Conservation (phyloP, 1,140 invertebrate genomes). For the Polyergus mexicanus region DNA sequence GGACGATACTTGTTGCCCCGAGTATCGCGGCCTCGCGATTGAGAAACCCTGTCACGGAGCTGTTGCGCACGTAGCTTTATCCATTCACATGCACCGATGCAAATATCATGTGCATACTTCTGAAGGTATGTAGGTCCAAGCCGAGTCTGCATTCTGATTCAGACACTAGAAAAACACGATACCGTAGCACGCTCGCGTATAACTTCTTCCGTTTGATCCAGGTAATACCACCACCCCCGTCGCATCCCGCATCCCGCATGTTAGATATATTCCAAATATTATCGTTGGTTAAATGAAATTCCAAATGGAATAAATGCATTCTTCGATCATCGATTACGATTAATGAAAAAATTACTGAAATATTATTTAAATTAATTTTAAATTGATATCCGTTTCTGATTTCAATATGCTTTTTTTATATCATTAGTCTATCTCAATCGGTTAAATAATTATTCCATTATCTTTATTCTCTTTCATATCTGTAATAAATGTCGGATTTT, state of each 20-base stretch:
- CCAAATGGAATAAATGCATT: not conserved
- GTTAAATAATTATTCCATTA: not conserved
- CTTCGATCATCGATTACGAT: constrained; percentile 13
- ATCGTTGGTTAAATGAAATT: constrained; percentile 57
- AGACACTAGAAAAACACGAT: constrained; percentile 70
- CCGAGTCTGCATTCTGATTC: constrained; percentile 70
- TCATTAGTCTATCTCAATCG: not conserved
- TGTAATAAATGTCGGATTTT: not conserved
- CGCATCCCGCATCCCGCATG: not conserved
- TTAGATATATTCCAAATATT: constrained; percentile 35
- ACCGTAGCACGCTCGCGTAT: constrained; percentile 67
- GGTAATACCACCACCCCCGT: not conserved
- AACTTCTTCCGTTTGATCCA: constrained; percentile 69
- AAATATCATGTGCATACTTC: constrained; percentile 58
- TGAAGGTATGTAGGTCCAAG: constrained; percentile 49
- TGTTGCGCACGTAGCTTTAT: constrained; percentile 59
- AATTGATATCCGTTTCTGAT: not conserved
- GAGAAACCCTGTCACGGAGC: constrained; percentile 65
- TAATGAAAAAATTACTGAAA: not conserved
- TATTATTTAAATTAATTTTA: constrained; percentile 6
- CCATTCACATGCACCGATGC: constrained; percentile 50
- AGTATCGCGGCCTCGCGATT: constrained; percentile 22
- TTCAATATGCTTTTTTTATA: not conserved
- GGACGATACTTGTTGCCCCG: constrained; percentile 18
- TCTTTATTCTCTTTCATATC: not conserved